Evolutionary conservation across 2,113 vertebrate species (phyloP).

Genomic region (Probosciger aterrimus): DNA sequence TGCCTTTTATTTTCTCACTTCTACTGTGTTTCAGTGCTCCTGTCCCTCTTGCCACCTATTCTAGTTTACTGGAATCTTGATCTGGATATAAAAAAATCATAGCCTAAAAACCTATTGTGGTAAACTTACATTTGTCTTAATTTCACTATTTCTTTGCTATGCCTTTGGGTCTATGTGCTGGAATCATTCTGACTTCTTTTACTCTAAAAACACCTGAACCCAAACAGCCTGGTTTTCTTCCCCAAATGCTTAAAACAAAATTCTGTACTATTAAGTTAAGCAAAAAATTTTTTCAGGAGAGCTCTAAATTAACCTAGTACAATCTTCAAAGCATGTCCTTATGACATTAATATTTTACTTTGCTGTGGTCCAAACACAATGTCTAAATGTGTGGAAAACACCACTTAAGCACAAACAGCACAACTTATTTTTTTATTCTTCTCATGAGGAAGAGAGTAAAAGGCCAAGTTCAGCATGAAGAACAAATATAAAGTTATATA

Average conservation of each 20-base stretch:
- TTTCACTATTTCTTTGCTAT: not conserved
- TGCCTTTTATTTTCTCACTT: not conserved
- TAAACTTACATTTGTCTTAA: not conserved
- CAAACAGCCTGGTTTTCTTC: not conserved
- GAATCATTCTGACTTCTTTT: not conserved
- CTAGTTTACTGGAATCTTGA: not conserved
- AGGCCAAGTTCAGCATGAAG: not conserved
- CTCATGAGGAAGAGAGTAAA: not conserved
- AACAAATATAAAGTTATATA: not conserved
- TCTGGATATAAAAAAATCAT: not conserved
- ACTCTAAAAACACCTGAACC: not conserved
- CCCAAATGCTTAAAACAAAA: not conserved
- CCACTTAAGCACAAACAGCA: not conserved
- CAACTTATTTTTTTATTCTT: not conserved
- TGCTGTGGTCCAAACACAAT: accelerated
- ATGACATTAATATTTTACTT: not conserved
- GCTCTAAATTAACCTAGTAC: not conserved
- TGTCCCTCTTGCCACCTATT: not conserved
- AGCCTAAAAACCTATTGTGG: not conserved
- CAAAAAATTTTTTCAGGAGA: not conserved
- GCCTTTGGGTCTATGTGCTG: not conserved
- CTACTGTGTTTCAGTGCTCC: not conserved
- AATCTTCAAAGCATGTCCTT: not conserved
- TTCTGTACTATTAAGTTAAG: not conserved
- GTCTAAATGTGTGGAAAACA: not conserved